phyloP scores from a whole-genome alignment of 2,113 vertebrate species.

The Gopherus evgoodei region DNA sequence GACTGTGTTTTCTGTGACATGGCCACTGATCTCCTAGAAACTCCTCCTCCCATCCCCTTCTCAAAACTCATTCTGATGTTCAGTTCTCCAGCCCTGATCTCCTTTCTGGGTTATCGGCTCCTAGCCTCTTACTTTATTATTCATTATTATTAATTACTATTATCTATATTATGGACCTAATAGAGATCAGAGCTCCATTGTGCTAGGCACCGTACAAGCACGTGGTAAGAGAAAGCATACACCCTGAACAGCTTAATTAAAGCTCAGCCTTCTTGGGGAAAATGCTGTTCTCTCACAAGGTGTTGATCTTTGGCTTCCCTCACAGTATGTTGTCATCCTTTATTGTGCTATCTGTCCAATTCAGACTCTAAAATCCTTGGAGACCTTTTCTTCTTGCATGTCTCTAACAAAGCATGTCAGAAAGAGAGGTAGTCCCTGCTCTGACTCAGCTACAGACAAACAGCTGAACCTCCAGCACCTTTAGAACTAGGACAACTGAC shows the following conservation, averaged over 20 bases:
- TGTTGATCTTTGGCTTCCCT: not conserved
- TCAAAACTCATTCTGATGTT: too few species aligned
- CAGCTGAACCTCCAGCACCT: not conserved
- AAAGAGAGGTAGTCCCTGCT: not conserved
- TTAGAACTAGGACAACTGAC: not conserved
- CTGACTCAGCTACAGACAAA: not conserved
- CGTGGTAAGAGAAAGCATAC: too few species aligned
- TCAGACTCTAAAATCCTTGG: not conserved
- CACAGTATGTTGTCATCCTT: not conserved
- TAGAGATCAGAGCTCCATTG: too few species aligned
- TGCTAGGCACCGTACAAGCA: too few species aligned
- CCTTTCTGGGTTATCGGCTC: not conserved
- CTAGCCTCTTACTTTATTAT: too few species aligned
- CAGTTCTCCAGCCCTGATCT: not conserved
- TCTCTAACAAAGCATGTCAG: not conserved
- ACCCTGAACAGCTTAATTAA: too few species aligned
- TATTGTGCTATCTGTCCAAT: not conserved
- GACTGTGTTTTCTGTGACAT: not conserved
- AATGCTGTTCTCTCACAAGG: too few species aligned
- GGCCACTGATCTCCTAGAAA: not conserved
- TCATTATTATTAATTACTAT: too few species aligned
- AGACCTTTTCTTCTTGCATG: not conserved
- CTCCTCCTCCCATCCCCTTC: not conserved
- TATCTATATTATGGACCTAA: too few species aligned
- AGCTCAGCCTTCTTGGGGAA: too few species aligned